A percentile compares a stretch with the other conserved stretches of the same genome.
Conservation (phyloP, 2,797 vertebrate genomes). For the Cossypha dichroa region DNA sequence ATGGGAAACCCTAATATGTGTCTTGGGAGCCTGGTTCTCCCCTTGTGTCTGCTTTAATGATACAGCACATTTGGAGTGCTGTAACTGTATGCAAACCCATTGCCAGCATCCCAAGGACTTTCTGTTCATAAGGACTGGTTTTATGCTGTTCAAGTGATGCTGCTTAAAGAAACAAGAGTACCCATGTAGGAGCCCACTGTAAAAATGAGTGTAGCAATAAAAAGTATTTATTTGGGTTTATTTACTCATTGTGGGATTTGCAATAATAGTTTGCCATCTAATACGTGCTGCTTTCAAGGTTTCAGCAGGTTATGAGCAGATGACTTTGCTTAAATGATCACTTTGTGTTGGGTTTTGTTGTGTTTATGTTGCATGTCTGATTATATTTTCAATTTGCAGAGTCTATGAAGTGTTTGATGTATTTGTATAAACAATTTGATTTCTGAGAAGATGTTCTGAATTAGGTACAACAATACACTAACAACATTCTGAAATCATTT, state of each 20-base stretch:
- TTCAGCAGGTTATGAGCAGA: background rate
- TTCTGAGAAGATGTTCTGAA: constrained; percentile 1
- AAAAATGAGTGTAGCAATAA: background rate
- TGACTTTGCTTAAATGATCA: background rate
- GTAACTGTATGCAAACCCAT: background rate
- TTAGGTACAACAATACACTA: background rate
- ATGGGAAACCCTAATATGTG: background rate
- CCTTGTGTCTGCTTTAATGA: background rate
- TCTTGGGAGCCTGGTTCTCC: background rate
- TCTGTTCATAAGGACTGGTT: background rate
- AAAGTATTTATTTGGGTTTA: background rate
- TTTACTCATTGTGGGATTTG: background rate
- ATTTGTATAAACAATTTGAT: constrained; percentile 2
- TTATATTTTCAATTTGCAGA: constrained; percentile 3
- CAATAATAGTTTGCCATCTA: background rate
- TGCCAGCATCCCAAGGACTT: background rate
- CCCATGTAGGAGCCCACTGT: background rate
- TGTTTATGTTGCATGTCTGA: background rate
- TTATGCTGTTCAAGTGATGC: background rate
- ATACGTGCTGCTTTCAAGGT: background rate
- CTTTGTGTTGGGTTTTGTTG: background rate
- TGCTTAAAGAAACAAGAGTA: background rate
- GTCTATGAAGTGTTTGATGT: background rate
- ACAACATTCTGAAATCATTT: background rate
- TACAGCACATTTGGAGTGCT: background rate